phyloP scores from a whole-genome alignment of 1,140 invertebrate genomes.

The Lerema accius region DNA sequence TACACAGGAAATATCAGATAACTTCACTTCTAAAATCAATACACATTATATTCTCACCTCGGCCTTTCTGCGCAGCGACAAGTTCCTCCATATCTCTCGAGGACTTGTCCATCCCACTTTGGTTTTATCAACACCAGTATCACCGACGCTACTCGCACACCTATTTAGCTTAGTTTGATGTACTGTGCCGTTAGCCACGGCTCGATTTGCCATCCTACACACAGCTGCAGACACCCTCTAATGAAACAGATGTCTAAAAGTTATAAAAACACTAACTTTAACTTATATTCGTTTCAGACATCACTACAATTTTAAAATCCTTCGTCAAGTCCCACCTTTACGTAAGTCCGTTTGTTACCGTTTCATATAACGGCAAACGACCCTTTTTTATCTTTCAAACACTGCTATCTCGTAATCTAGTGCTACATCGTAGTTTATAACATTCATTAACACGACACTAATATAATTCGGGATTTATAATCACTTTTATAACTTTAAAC shows the following conservation, averaged over 20 bases:
- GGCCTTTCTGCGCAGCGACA: conserved; percentile 73
- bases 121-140: conserved; percentile 65
- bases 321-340: conserved; percentile 5
- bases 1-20: conserved; percentile 28
- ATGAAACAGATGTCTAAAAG: conserved; percentile 13
- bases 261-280: conserved; percentile 8
- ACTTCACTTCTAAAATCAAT: conserved; percentile 34
- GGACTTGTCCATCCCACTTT: conserved; percentile 77
- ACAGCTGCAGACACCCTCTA: conserved; percentile 41
- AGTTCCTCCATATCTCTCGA: conserved; percentile 76
- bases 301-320: conserved; percentile 25
- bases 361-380: conserved; percentile 6
- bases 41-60: conserved; percentile 62
- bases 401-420: conserved; percentile 6
- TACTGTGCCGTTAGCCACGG: conserved; percentile 54
- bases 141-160: conserved; percentile 72
- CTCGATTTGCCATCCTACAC: conserved; percentile 67
- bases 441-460: not conserved
- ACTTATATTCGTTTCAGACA: conserved; percentile 9
- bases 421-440: no score
- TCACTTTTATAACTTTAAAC: not conserved
- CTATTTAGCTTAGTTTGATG: conserved; percentile 66
- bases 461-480: no score
- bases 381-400: conserved; percentile 9
- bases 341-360: conserved; percentile 14